Evolutionary conservation across 2,797 vertebrate species (phyloP).

Genomic region (Manis pentadactyla): DNA sequence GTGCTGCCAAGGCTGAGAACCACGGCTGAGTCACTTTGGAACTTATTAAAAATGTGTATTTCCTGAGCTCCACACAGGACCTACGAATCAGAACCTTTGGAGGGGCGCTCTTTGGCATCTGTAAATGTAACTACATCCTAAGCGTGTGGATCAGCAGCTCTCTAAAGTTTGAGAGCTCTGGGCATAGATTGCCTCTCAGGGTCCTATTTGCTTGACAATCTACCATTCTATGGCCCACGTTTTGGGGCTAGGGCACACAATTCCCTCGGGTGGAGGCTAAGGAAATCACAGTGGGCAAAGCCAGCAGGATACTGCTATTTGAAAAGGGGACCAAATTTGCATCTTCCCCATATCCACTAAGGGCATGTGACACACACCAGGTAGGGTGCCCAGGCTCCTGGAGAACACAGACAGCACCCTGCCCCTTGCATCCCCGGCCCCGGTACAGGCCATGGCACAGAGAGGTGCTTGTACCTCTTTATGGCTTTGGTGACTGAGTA

Average conservation of each 20-base stretch:
- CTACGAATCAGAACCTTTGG: not conserved
- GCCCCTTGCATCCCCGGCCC: not conserved
- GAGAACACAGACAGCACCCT: not conserved
- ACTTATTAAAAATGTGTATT: not conserved
- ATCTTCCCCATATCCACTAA: not conserved
- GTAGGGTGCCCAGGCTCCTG: not conserved
- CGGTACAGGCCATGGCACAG: not conserved
- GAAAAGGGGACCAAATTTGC: not conserved
- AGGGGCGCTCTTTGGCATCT: not conserved
- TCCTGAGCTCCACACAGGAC: not conserved
- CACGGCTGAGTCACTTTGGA: not conserved
- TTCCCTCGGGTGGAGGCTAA: not conserved
- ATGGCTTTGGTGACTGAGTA: not conserved
- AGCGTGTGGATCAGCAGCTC: not conserved
- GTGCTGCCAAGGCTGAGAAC: not conserved
- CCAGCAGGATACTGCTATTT: not conserved
- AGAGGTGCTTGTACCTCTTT: not conserved
- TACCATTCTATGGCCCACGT: not conserved
- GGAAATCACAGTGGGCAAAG: fast-evolving
- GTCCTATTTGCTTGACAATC: not conserved
- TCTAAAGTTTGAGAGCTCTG: not conserved
- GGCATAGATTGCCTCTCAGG: not conserved
- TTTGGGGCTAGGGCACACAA: not conserved
- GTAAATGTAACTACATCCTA: not conserved
- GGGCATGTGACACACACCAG: fast-evolving